These are phyloP conservation scores for Drosophila malerkotliana DNA, from an alignment of 1,140 invertebrate genomes.

Conservation along the genomic window DNA sequence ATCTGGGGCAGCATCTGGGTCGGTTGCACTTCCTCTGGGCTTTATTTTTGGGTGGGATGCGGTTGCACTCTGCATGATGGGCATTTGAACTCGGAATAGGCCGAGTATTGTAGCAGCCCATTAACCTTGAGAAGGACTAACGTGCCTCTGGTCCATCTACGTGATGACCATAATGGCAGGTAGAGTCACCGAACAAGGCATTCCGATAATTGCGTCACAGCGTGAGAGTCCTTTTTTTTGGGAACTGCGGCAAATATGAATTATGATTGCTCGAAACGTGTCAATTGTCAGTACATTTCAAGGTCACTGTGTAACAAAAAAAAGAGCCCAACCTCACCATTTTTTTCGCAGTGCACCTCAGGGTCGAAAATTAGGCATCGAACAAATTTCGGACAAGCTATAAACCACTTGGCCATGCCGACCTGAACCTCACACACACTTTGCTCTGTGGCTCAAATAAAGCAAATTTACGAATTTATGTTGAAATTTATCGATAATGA, in stretches of 20 bases:
- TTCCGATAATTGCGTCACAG: slow-evolving; percentile 64
- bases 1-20: slow-evolving; percentile 11
- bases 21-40: slow-evolving; percentile 19
- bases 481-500: slow-evolving; percentile 84
- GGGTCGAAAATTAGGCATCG: slow-evolving; percentile 60
- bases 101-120: slow-evolving; percentile 18
- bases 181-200: slow-evolving; percentile 42
- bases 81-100: slow-evolving; percentile 23
- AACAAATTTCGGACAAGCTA: slow-evolving; percentile 57
- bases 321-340: slow-evolving; percentile 25
- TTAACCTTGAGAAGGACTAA: slow-evolving; percentile 57
- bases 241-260: slow-evolving; percentile 68
- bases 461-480: slow-evolving; percentile 83
- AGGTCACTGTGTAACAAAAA: slow-evolving; percentile 72
- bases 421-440: slow-evolving; percentile 44
- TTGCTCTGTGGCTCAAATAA: slow-evolving; percentile 61
- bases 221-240: slow-evolving; percentile 31
- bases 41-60: slow-evolving; percentile 55
- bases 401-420: slow-evolving; percentile 37
- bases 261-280: slow-evolving; percentile 75
- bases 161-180: slow-evolving; percentile 70
- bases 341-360: slow-evolving; percentile 9
- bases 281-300: slow-evolving; percentile 70
- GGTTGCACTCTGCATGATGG: slow-evolving; percentile 49
- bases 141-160: slow-evolving; percentile 42